Conservation (phyloP, 2,888 invertebrate species). For the Hipparchia sbordonii region DNA sequence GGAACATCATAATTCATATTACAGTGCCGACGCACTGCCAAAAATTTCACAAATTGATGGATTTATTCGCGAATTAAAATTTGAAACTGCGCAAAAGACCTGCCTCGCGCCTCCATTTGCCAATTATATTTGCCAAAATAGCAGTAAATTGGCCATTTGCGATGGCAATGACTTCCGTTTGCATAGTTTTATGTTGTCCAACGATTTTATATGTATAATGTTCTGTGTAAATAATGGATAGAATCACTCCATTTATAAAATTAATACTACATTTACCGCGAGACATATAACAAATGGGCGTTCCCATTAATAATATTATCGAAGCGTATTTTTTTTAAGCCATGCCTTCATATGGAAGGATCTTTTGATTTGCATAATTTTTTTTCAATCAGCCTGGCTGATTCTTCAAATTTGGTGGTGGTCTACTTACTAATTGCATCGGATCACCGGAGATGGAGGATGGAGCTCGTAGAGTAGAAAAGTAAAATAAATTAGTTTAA, state of each 20-base stretch:
- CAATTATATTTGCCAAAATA: constrained; percentile 64
- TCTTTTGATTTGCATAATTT: no score
- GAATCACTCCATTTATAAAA: constrained; percentile 10
- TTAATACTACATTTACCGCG: background rate
- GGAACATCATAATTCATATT: background rate
- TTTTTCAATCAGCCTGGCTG: no score
- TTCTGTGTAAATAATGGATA: constrained; percentile 49
- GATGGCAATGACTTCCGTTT: constrained; percentile 67
- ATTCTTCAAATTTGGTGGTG: no score
- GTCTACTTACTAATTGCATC: no score
- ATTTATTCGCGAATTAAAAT: constrained; percentile 67
- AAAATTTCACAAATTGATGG: constrained; percentile 69
- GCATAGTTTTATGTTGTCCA: constrained; percentile 55
- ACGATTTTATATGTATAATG: constrained; percentile 42
- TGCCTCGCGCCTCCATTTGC: constrained; percentile 57
- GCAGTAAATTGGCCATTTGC: constrained; percentile 72
- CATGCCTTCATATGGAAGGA: no score
- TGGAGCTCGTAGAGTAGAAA: no score
- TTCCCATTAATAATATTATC: no score
- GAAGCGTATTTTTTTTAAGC: no score
- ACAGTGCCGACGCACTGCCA: constrained; percentile 47
- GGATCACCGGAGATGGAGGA: no score
- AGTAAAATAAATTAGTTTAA: no score
- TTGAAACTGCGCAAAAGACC: constrained; percentile 63
- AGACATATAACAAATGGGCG: background rate